Evolutionary conservation across 2,797 vertebrate species (phyloP).

Genomic region (Hydrophis major): DNA sequence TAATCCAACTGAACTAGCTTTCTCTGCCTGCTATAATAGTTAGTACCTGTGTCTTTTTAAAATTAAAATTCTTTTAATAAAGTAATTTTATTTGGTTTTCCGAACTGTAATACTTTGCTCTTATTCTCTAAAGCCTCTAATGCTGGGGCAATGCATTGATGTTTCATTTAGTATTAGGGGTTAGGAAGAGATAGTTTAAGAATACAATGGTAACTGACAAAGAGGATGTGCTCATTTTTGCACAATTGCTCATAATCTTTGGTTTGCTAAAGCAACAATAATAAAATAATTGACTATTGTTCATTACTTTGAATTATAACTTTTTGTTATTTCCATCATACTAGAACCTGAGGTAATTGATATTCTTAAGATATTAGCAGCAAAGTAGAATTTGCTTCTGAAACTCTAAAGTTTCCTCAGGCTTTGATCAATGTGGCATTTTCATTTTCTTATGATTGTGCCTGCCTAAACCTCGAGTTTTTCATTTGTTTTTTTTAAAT

Average conservation of each 20-base stretch:
- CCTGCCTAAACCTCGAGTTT: neutral
- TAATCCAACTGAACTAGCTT: neutral
- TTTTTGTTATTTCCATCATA: neutral
- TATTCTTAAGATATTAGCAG: neutral
- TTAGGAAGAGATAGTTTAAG: neutral
- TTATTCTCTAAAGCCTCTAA: neutral
- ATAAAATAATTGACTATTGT: neutral
- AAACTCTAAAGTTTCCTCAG: neutral
- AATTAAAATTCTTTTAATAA: neutral
- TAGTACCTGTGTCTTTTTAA: neutral
- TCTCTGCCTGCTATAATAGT: neutral
- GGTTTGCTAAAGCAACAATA: neutral
- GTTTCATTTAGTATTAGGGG: neutral
- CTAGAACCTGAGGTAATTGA: neutral
- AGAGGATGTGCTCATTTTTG: neutral
- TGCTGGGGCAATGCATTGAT: neutral
- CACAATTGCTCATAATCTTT: neutral
- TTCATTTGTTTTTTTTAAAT: neutral
- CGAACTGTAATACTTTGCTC: neutral
- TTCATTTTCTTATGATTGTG: neutral
- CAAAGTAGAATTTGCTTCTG: neutral
- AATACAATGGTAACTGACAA: neutral
- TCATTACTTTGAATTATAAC: neutral
- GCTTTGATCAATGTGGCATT: neutral
- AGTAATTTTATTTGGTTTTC: neutral